phyloP scores from a whole-genome alignment of 2,888 invertebrate genomes.

The Drosophila demipolita region DNA sequence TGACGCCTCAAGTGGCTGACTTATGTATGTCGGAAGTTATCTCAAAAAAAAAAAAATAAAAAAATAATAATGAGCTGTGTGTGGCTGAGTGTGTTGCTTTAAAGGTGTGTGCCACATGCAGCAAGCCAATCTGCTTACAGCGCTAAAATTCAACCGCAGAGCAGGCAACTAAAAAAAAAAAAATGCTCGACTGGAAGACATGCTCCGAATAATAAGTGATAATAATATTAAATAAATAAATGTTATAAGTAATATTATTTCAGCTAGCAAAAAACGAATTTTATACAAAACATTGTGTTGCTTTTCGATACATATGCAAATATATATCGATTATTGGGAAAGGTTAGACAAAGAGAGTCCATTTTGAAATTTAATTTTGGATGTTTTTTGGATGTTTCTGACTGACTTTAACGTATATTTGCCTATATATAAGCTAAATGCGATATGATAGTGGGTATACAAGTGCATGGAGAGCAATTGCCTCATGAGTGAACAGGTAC shows the following conservation, averaged over 20 bases:
- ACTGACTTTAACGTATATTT: neutral
- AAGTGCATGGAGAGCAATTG: slow-evolving; percentile 25
- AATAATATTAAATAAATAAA: no score
- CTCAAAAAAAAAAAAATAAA: slow-evolving; percentile 27
- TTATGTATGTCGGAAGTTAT: slow-evolving; percentile 48
- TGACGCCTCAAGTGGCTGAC: slow-evolving; percentile 5
- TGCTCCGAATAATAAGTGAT: neutral
- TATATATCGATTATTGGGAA: neutral
- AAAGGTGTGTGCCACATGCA: slow-evolving; percentile 1
- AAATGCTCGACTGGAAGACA: neutral
- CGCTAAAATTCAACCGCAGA: slow-evolving; percentile 25
- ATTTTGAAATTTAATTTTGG: no score
- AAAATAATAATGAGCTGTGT: slow-evolving; percentile 60
- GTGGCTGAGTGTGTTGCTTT: neutral
- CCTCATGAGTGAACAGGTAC: neutral
- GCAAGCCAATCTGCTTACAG: slow-evolving; percentile 19
- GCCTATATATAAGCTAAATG: neutral
- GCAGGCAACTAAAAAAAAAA: slow-evolving; percentile 12
- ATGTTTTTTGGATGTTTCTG: neutral
- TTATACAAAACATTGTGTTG: no score
- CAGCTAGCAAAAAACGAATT: neutral
- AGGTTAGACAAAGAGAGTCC: neutral
- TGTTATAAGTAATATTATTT: neutral
- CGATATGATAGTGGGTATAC: slow-evolving; percentile 1
- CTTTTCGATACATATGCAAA: neutral